A percentile compares a stretch with the other conserved stretches of the same genome.
Evolutionary conservation across 2,888 invertebrate genomes (phyloP).

Genomic region (Epistrophe eligans): DNA sequence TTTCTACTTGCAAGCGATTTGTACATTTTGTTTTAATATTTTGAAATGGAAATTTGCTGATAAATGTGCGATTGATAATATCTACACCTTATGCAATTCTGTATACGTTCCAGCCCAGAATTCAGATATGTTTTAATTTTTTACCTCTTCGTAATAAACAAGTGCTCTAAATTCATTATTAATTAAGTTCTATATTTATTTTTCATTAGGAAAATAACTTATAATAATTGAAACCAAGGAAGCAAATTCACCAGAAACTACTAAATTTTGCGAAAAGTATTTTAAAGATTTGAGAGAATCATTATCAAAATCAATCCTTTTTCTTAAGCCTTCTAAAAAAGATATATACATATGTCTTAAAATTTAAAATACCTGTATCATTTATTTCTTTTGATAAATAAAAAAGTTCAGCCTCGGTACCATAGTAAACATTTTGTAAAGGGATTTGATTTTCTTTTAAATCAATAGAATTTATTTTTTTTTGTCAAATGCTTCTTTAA

Average conservation of each 20-base stretch:
- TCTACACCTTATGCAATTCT: slow-evolving; percentile 12
- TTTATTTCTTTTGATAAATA: slow-evolving; percentile 17
- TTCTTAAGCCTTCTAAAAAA: not conserved
- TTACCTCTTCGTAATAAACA: not conserved
- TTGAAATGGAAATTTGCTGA: slow-evolving; percentile 10
- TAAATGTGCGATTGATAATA: not conserved
- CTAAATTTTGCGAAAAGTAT: not conserved
- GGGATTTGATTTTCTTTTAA: slow-evolving; percentile 9
- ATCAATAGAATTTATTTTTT: not conserved
- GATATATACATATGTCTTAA: not conserved
- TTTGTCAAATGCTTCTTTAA: not conserved
- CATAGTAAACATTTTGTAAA: not conserved
- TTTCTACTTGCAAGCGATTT: not conserved
- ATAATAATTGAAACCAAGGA: not conserved
- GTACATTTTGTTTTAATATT: slow-evolving; percentile 14
- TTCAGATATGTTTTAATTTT: not conserved
- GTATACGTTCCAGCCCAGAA: not conserved
- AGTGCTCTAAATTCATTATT: slow-evolving; percentile 1
- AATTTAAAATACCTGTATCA: not conserved
- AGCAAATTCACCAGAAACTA: not conserved
- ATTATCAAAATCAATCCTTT: too few relatives aligned
- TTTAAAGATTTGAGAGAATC: too few relatives aligned
- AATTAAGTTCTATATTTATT: not conserved
- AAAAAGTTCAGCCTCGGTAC: slow-evolving; percentile 22
- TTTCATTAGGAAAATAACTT: not conserved